A percentile compares a stretch with the other conserved stretches of the same genome.
phyloP scores from a whole-genome alignment of 2,113 vertebrate species.

The Sapayoa aenigma region DNA sequence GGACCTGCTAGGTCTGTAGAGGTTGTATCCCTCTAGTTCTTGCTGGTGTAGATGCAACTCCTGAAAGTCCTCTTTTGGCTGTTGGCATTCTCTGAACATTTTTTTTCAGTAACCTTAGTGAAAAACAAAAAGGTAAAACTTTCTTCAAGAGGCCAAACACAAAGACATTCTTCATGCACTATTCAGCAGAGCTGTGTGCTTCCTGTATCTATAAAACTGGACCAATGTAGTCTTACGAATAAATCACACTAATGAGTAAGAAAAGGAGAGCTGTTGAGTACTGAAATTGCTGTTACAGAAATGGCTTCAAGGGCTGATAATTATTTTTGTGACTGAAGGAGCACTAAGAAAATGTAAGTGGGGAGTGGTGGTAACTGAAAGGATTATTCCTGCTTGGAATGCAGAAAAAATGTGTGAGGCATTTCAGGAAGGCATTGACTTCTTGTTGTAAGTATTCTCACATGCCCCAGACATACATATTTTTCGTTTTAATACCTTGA shows the following conservation, averaged over 20 bases:
- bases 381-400: neutral
- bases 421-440: neutral
- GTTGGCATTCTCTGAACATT: neutral
- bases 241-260: neutral
- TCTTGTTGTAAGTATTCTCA: neutral
- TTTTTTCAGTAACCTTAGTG: neutral
- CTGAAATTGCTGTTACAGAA: neutral
- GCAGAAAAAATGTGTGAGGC: neutral
- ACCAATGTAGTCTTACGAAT: neutral
- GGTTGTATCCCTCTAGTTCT: neutral
- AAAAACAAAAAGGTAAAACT: neutral
- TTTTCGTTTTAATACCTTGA: neutral
- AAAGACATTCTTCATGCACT: neutral
- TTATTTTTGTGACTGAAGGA: neutral
- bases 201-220: neutral
- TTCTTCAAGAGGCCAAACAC: neutral
- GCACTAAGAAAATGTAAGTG: neutral
- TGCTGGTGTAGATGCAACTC: neutral
- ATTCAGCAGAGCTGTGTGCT: neutral
- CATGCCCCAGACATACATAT: neutral
- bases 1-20: neutral
- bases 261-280: neutral
- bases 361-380: neutral
- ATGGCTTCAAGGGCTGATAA: neutral
- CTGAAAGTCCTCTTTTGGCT: neutral